Evolutionary conservation across 1,140 invertebrate species (phyloP), one percentile per base, ranked within the genome.

Genomic region (Solenopsis invicta): DNA sequence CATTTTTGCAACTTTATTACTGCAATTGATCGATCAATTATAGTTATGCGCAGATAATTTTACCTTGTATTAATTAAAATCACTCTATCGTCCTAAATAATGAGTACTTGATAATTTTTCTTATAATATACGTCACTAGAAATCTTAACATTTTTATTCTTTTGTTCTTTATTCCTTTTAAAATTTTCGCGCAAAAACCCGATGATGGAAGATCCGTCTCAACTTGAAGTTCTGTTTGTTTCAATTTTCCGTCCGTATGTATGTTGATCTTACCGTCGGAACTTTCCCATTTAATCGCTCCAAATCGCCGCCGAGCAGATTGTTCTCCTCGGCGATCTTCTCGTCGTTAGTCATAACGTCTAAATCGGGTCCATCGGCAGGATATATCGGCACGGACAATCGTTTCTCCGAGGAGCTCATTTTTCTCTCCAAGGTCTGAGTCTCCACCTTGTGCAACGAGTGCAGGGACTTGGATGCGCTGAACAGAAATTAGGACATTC

Each of bases 311-410:
- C 92, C 92, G 1, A 95, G 89, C 12, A 95, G 90, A 91, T 95
- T 94, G 67, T 94, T 94, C 87, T 95, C 95, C 78, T 95, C 95
- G 12, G 92, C 69, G 84, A 87, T 88, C 91, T 92, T 91, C 41
- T 95, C 94, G 50, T 95, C 93, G 61, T 92, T 91, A 52, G 80
- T 92, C 24, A 92, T 85, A 45, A 91, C 66, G 50, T 93, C 92
- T 80, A 94, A 78, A 29, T 95, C 94, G 0, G 41, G 10, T 9
- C 5, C 41, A 16, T 50, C 66, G 5, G 13, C 21, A 13, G 94
- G 92, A 87, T 95, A 94, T 71, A 95, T 93, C n/a, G 94, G 94
- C 0, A 88, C 94, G 24, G 94, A 95, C 8, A 95, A 74, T 45
- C 94, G 89, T 62, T 95, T 95, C 91, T 94, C 92, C 13, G 94